Conservation (phyloP, 2,888 invertebrate species). For the Prionchulus punctatus region DNA sequence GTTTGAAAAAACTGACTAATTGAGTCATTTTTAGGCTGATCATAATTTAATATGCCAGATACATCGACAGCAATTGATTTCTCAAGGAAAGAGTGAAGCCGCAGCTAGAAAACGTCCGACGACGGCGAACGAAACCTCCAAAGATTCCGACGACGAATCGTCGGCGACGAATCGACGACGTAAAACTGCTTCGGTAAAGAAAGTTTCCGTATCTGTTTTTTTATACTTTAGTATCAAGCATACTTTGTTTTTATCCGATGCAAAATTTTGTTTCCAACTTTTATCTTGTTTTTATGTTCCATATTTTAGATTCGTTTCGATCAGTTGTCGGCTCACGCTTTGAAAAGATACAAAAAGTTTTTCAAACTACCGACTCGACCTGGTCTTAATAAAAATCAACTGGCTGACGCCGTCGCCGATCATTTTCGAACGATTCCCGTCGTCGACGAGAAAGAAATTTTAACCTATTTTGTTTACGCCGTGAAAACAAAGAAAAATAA, state of each 20-base stretch:
- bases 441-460: conserved; percentile 68
- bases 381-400: conserved; percentile 79
- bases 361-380: conserved; percentile 79
- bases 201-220: no score
- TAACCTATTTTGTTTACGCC: conserved; percentile 86
- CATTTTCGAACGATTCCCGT: conserved; percentile 89
- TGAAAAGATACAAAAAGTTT: conserved; percentile 77
- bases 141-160: no score
- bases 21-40: background rate
- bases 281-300: no score
- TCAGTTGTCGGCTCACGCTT: conserved; percentile 77
- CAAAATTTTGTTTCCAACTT: no score
- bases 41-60: background rate
- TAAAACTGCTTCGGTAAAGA: no score
- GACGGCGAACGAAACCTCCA: no score
- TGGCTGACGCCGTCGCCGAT: conserved; percentile 84
- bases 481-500: conserved; percentile 81
- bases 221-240: no score
- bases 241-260: no score
- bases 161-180: no score
- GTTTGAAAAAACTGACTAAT: no score
- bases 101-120: no score
- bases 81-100: background rate
- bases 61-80: background rate
- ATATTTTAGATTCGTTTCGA: conserved; percentile 55